phyloP scores from a whole-genome alignment of 1,140 invertebrate species.

The Latrodectus geometricus region DNA sequence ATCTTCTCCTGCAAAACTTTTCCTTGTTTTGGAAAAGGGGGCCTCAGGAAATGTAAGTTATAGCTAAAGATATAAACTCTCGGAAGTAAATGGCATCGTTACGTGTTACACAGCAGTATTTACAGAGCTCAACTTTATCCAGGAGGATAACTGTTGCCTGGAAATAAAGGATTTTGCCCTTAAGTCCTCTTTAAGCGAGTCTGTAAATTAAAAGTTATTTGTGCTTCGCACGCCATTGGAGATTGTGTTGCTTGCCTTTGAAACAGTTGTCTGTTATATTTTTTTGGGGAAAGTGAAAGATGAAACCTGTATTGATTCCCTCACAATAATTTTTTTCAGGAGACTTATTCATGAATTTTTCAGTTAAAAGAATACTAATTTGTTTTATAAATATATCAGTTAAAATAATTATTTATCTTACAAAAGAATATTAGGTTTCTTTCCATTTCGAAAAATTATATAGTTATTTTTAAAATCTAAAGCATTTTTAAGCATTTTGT shows the following conservation, averaged over 20 bases:
- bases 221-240: slow-evolving; percentile 17
- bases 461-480: too few species aligned
- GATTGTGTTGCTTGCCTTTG: neutral
- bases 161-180: neutral
- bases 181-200: neutral
- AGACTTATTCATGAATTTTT: too few species aligned
- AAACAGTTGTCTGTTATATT: too few species aligned
- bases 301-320: too few species aligned
- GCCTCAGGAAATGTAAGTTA: slow-evolving; percentile 3
- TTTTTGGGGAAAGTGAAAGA: too few species aligned
- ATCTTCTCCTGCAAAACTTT: slow-evolving; percentile 37
- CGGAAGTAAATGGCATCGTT: slow-evolving; percentile 21
- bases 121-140: neutral
- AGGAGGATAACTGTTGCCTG: neutral
- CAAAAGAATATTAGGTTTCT: too few species aligned
- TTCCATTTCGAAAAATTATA: too few species aligned
- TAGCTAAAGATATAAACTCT: slow-evolving; percentile 19
- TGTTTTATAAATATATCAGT: too few species aligned
- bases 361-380: too few species aligned
- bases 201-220: slow-evolving; percentile 43
- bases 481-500: too few species aligned
- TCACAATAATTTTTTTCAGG: too few species aligned
- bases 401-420: too few species aligned
- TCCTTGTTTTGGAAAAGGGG: slow-evolving; percentile 26
- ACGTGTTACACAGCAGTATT: slow-evolving; percentile 36